phyloP scores from a whole-genome alignment of 2,888 invertebrate genomes.

The Ditula angustiorana region DNA sequence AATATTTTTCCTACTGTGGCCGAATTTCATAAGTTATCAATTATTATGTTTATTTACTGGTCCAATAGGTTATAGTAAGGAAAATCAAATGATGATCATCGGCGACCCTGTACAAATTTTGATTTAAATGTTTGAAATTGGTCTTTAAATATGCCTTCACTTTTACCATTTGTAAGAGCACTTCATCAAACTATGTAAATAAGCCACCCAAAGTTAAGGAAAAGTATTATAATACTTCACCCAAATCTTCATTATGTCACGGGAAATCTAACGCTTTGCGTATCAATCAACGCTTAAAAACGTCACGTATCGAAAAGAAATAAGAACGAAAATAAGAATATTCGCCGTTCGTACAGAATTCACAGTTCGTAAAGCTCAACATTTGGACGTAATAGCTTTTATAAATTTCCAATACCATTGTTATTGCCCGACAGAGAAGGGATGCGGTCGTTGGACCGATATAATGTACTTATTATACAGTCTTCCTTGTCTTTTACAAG shows the following conservation, averaged over 20 bases:
- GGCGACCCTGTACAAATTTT: not conserved
- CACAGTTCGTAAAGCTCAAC: slow-evolving; percentile 66
- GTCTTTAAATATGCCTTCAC: not conserved
- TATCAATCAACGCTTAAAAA: slow-evolving; percentile 33
- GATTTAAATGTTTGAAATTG: not conserved
- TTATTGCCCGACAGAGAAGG: slow-evolving; percentile 65
- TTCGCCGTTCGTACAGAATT: slow-evolving; percentile 48
- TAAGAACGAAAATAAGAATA: slow-evolving; percentile 34
- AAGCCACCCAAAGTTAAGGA: not conserved
- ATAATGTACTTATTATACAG: slow-evolving; percentile 70
- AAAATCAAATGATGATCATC: not conserved
- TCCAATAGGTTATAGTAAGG: not conserved
- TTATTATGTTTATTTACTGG: too few relatives aligned
- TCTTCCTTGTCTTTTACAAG: slow-evolving; percentile 55
- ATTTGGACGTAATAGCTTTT: slow-evolving; percentile 63
- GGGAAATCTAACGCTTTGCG: slow-evolving; percentile 13
- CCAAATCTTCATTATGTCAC: slow-evolving; percentile 21
- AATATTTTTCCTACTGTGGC: not conserved
- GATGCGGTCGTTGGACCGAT: slow-evolving; percentile 64
- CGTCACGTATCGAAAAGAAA: slow-evolving; percentile 34
- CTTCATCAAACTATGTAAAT: not conserved
- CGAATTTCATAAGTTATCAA: too few relatives aligned
- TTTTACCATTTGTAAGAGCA: not conserved
- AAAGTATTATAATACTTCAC: slow-evolving; percentile 5
- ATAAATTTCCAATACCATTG: slow-evolving; percentile 63